Percentiles rank a stretch among this genome's conserved stretches.
Evolutionary conservation across 2,888 invertebrate species (phyloP).

Genomic region (Bruchidius siliquastri): DNA sequence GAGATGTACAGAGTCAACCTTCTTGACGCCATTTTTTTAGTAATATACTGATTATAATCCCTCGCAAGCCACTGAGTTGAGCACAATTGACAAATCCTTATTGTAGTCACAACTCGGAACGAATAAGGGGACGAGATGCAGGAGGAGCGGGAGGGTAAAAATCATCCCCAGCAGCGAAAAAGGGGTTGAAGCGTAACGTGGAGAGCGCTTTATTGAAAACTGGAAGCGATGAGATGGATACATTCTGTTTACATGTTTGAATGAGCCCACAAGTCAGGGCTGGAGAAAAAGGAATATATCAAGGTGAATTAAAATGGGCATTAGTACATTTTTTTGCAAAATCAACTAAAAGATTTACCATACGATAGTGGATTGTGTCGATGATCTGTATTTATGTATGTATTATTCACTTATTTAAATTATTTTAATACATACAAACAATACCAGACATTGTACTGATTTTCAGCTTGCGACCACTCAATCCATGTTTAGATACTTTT

Average conservation of each 20-base stretch:
- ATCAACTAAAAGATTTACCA: too few species aligned
- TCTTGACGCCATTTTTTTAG: too few species aligned
- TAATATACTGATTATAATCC: background rate
- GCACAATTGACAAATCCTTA: constrained; percentile 43
- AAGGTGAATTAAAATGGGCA: too few species aligned
- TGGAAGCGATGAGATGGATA: background rate
- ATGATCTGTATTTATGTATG: too few species aligned
- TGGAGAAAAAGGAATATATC: background rate
- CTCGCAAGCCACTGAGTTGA: constrained; percentile 12
- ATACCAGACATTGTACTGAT: too few species aligned
- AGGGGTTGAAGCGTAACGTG: background rate
- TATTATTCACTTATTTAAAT: too few species aligned
- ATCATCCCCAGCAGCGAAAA: background rate
- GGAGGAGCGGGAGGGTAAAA: background rate
- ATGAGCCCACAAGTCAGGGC: background rate
- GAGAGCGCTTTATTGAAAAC: background rate
- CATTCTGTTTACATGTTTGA: background rate
- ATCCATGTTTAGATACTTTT: too few species aligned
- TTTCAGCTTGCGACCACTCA: too few species aligned
- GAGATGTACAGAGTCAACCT: too few species aligned
- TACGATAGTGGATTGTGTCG: too few species aligned
- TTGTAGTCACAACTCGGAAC: constrained; percentile 25
- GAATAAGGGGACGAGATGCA: background rate
- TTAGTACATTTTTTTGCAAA: too few species aligned
- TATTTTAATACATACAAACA: too few species aligned